These are phyloP conservation scores for Cactoblastis cactorum DNA, from an alignment of 2,888 invertebrate species.

Conservation along the genomic window DNA sequence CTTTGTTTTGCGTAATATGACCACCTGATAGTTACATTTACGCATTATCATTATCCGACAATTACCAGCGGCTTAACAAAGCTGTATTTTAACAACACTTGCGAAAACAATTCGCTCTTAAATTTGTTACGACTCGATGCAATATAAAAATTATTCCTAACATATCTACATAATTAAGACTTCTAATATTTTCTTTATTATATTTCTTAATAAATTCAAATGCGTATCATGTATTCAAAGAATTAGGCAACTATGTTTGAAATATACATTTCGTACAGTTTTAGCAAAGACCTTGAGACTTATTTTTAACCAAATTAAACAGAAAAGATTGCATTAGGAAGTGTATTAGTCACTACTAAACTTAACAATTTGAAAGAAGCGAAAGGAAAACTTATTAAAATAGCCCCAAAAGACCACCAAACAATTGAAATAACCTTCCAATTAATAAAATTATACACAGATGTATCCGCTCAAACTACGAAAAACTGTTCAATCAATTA, in stretches of 20 bases:
- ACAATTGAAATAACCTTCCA: neutral
- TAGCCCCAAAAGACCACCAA: too few species aligned
- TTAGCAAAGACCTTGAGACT: conserved; percentile 7
- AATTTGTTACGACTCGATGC: neutral
- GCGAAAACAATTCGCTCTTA: neutral
- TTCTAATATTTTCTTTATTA: neutral
- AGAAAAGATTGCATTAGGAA: conserved; percentile 4
- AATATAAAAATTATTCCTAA: neutral
- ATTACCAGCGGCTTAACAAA: neutral
- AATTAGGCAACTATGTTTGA: neutral
- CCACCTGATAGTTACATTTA: conserved; percentile 20
- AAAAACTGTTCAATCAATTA: neutral
- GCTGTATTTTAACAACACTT: neutral
- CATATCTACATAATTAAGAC: neutral
- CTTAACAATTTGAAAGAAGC: neutral
- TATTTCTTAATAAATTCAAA: neutral
- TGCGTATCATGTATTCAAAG: conserved; percentile 1
- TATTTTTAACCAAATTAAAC: neutral
- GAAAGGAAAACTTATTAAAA: neutral
- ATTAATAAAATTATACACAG: neutral
- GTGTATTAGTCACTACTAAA: neutral
- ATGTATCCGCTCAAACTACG: neutral
- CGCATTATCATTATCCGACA: conserved; percentile 21
- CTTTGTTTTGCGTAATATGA: conserved; percentile 55
- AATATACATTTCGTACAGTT: neutral